Evolutionary conservation across 2,888 invertebrate genomes (phyloP).

Genomic region (Tenodera sinensis): DNA sequence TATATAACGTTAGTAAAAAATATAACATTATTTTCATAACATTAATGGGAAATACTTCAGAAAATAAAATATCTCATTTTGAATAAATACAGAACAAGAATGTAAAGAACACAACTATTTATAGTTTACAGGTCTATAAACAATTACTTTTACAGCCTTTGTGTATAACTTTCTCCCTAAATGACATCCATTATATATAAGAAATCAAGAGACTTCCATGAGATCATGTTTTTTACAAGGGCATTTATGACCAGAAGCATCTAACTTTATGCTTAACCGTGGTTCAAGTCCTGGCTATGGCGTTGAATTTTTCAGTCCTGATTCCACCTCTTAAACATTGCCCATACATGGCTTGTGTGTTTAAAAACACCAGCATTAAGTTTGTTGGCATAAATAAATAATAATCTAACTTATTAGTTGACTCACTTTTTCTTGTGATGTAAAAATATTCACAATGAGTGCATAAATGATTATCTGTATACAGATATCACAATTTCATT

Average conservation of each 20-base stretch:
- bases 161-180: not conserved
- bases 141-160: not conserved
- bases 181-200: not conserved
- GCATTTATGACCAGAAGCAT: not conserved
- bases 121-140: not conserved
- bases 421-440: not conserved
- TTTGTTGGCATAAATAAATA: too few species aligned
- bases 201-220: not conserved
- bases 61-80: not conserved
- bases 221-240: not conserved
- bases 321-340: too few species aligned
- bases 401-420: not conserved
- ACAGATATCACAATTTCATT: not conserved
- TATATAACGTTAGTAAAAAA: not conserved
- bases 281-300: too few species aligned
- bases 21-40: not conserved
- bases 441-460: not conserved
- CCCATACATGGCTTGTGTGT: too few species aligned
- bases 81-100: not conserved
- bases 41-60: not conserved
- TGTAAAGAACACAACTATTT: not conserved
- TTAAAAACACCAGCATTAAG: too few species aligned
- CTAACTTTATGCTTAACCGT: too few species aligned
- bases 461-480: not conserved
- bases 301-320: too few species aligned